phyloP scores from a whole-genome alignment of 2,888 invertebrate genomes.

The Kuschelorhynchus macadamiae region DNA sequence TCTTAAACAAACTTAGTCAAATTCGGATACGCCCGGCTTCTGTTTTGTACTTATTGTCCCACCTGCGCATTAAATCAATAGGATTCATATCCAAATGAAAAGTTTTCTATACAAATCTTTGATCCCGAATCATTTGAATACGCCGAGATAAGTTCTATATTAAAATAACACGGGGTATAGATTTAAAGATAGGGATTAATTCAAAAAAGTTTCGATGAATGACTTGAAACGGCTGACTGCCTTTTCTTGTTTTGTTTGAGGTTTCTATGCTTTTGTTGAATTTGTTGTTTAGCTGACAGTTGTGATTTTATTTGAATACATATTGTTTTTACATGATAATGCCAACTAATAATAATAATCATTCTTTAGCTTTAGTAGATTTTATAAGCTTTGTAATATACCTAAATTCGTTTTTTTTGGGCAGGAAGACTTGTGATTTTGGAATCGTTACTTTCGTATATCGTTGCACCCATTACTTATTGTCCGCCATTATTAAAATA shows the following conservation, averaged over 20 bases:
- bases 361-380: no score
- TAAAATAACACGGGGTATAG: conserved; percentile 46
- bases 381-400: no score
- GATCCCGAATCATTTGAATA: conserved; percentile 49
- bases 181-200: conserved; percentile 41
- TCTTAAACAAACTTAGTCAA: no score
- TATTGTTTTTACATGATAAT: no score
- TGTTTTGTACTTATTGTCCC: conserved; percentile 44
- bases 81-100: conserved; percentile 50
- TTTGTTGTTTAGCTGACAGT: no score
- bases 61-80: conserved; percentile 51
- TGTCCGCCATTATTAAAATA: no score
- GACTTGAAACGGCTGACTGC: conserved; percentile 42
- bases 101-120: conserved; percentile 48
- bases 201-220: conserved; percentile 46
- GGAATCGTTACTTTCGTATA: no score
- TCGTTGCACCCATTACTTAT: no score
- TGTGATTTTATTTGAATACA: no score
- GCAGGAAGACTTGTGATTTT: no score
- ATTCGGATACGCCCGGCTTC: conserved; percentile 21
- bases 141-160: conserved; percentile 43
- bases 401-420: no score
- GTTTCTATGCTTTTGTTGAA: conserved; percentile 29
- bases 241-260: conserved; percentile 32
- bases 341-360: no score